These are phyloP conservation scores for Rhingia rostrata DNA, from an alignment of 2,888 invertebrate genomes.

Conservation along the genomic window DNA sequence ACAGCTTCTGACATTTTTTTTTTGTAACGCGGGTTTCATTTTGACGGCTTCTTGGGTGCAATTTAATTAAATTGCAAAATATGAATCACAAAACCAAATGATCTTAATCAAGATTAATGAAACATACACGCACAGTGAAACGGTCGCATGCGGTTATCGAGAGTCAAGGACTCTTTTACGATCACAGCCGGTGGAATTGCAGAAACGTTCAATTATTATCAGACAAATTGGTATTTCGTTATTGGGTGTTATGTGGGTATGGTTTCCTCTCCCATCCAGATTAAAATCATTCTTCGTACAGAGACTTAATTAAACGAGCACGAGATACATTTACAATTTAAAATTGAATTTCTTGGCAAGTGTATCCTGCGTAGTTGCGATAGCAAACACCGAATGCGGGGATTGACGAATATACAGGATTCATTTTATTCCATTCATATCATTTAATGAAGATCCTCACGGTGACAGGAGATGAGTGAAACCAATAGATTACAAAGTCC, in stretches of 20 bases:
- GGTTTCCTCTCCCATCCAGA: neutral
- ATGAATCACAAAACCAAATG: conserved; percentile 53
- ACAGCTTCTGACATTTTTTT: conserved; percentile 25
- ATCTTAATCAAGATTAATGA: conserved; percentile 32
- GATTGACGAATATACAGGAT: neutral
- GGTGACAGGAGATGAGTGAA: conserved; percentile 2
- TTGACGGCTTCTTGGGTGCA: conserved; percentile 1
- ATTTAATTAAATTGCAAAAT: conserved; percentile 53
- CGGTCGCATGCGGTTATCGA: neutral
- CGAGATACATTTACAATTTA: conserved; percentile 13
- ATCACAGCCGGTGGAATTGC: neutral
- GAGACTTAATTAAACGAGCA: conserved; percentile 26
- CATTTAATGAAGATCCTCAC: conserved; percentile 12
- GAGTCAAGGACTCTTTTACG: neutral
- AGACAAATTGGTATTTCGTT: conserved; percentile 16
- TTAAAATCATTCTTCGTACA: conserved; percentile 7
- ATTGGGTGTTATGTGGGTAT: neutral
- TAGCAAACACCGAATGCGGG: neutral
- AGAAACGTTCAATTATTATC: neutral
- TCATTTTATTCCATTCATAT: conserved; percentile 29
- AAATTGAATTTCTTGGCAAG: conserved; percentile 25
- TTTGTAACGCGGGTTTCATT: neutral
- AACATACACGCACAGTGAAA: neutral
- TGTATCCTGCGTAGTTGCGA: neutral
- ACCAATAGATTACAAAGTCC: conserved; percentile 12